These are phyloP conservation scores for Sympetrum striolatum DNA, from an alignment of 2,888 invertebrate species.

Conservation along the genomic window DNA sequence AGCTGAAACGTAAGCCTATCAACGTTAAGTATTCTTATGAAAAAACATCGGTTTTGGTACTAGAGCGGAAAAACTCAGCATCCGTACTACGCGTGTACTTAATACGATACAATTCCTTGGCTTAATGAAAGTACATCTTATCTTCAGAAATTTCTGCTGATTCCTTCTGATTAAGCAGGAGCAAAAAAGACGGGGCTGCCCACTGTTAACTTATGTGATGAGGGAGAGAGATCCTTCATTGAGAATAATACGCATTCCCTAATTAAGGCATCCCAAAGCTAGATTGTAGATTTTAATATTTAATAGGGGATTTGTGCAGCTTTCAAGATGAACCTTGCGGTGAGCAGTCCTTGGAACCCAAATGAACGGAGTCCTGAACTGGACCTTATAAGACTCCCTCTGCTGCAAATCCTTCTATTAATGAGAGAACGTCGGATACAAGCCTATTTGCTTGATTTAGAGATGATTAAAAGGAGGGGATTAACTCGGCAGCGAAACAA, in stretches of 20 bases:
- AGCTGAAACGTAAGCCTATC: too few species aligned
- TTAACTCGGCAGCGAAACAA: neutral
- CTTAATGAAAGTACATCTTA: neutral
- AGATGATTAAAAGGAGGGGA: neutral
- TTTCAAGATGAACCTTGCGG: constrained; percentile 7
- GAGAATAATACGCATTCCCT: constrained; percentile 30
- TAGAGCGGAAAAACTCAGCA: too few species aligned
- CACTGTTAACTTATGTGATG: constrained; percentile 5
- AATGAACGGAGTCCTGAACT: neutral
- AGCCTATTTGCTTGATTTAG: constrained; percentile 16
- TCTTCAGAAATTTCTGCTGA: neutral
- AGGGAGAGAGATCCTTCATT: neutral
- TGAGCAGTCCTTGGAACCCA: neutral
- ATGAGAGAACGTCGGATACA: neutral
- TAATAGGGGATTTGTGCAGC: constrained; percentile 14
- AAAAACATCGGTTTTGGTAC: too few species aligned
- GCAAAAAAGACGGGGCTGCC: neutral
- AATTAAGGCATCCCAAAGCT: constrained; percentile 1
- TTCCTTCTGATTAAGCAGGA: neutral
- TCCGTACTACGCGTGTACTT: too few species aligned
- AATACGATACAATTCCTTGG: neutral
- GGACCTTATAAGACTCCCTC: constrained; percentile 3
- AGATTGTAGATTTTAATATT: constrained; percentile 29
- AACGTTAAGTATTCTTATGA: too few species aligned
- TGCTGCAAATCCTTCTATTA: neutral